Evolutionary conservation across 2,888 invertebrate genomes (phyloP), one percentile per base, ranked within the genome.

Genomic region (Dryadula phaetusa): DNA sequence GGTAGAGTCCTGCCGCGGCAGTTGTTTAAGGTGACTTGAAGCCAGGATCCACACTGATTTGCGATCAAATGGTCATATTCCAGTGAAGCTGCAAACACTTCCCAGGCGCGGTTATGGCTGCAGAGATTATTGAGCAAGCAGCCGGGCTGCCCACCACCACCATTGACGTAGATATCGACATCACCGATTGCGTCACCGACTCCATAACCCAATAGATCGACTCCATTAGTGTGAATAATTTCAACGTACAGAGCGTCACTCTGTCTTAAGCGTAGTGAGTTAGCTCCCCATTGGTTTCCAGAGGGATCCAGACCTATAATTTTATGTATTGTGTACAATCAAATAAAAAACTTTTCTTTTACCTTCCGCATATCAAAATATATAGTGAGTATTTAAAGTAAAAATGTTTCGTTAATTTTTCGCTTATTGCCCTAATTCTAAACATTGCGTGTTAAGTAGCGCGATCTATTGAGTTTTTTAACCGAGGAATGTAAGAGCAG

Each of bases 101-200:
- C 81, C 73, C 78, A 85, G 0, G 88, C 82, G 3, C 87, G 79
- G 42, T 83, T 77, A 65, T 88, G 88, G 65, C 77, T 77, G 70
- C 88, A 89, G 0, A 71, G 7, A 53, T 81, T 76, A 5, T 72
- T 78, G 0, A 76, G 10, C 0, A 77, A 10, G 61, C 91, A 90
- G 0, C 90, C 91, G 0, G 90, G 91, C 72, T 92, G 98, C 77
- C 94, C 94, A 58, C 94, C 93, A 0, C 98, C 98, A 0, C 97
- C 97, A 77, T 98, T 98, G 0, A 97, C 96, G 84, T 95, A 98
- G 86, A 97, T 98, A 87, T 98, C 98, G 0, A 97, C 95, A 80
- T 97, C 95, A 0, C 97, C 98, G 46, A 96, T 93, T 0, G 95
- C 94, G 74, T 95, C 95, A 20, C 94, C 94, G 72, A 97, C 95